Evolutionary conservation across 2,113 vertebrate genomes (phyloP), one percentile per base, ranked within the genome.

Genomic region (Sorex fumeus): DNA sequence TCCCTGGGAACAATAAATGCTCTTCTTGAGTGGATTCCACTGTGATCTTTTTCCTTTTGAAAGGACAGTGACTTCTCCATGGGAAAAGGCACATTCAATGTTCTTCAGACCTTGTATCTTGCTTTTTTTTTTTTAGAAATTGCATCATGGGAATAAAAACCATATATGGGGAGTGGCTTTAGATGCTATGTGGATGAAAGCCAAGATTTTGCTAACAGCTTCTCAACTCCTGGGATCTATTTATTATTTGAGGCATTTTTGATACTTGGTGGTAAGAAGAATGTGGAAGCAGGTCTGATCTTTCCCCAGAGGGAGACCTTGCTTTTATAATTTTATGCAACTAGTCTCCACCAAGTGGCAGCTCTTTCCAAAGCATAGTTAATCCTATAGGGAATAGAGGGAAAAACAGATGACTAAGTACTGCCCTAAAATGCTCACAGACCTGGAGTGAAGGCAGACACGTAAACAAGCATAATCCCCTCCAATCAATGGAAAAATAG

Each of bases 31-130:
- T 79, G 27, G 8, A 47, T 67, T 89, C 62, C 66, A 88, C 28
- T 21, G 8, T 11, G 25, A 47, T 40, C 9, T 23, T 74, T 83
- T 91, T 84, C 85, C 72, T 76, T 81, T 90, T 15, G 78, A 92
- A 93, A 89, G 40, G 81, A 93, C 57, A 83, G 81, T 28, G 66
- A 81, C 86, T 66, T 91, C 70, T 85, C 27, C 21, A 10, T 53
- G 11, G 34, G 74, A 32, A 13, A 84, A 23, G 67, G 34, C 15
- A 67, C 32, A 23, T 77, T 23, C 0, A 19, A 2, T 15, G 32
- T 69, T 57, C 50, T 72, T 67, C 45, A 66, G 43, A 87, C 84
- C 18, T 36, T 77, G 6, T 57, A 32, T 70, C 53, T 82, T 87
- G 25, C 25, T 11, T 27, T 40, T 57, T 27, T 57, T 27, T 40